Percentiles rank a stretch among this genome's conserved stretches.
Conservation (phyloP, 1,140 invertebrate genomes). For the Latrodectus geometricus region DNA sequence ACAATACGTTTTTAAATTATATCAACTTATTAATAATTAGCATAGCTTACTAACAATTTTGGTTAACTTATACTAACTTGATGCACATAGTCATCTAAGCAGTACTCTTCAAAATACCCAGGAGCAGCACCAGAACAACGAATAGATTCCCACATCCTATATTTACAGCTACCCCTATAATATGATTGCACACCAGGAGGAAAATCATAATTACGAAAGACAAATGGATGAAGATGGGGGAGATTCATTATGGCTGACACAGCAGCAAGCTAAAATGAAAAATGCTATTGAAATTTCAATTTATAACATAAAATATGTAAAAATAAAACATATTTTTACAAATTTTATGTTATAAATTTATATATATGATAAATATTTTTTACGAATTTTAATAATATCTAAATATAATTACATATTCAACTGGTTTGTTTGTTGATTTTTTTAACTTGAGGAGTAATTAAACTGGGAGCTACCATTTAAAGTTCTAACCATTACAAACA, state of each 20-base stretch:
- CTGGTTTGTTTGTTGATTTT: no score
- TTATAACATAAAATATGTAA: background rate
- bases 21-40: no score
- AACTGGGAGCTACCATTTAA: no score
- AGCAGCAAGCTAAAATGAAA: slow-evolving; percentile 75
- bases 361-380: no score
- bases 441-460: no score
- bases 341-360: no score
- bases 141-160: slow-evolving; percentile 87
- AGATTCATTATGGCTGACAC: slow-evolving; percentile 87
- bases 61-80: slow-evolving; percentile 74
- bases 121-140: slow-evolving; percentile 92
- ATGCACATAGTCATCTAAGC: slow-evolving; percentile 80
- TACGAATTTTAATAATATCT: no score
- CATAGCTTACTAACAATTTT: no score
- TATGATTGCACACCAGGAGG: slow-evolving; percentile 80
- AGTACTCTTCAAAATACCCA: slow-evolving; percentile 90
- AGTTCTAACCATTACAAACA: no score
- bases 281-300: background rate
- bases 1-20: no score
- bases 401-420: no score
- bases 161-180: slow-evolving; percentile 81
- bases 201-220: slow-evolving; percentile 91
- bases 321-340: no score
- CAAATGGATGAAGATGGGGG: slow-evolving; percentile 81